Evolutionary conservation across 2,797 vertebrate species (phyloP), one percentile per base, ranked within the genome.

Genomic region (Falco rusticolus): DNA sequence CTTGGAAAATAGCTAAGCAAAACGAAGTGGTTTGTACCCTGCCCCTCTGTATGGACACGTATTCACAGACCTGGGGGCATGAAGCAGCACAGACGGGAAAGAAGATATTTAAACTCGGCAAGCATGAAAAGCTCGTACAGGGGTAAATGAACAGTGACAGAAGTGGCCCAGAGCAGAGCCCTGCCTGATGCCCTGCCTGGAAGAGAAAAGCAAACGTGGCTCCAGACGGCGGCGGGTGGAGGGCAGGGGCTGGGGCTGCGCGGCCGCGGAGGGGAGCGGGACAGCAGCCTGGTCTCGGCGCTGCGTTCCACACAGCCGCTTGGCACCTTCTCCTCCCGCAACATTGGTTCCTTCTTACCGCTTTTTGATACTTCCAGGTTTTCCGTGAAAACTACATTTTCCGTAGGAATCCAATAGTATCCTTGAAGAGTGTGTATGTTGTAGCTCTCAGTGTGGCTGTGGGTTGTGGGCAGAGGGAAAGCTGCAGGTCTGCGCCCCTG

Each of bases 281-380:
- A 8, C 31, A 5, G 1, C 53, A 39, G 50, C 72, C 72, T 14
- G 70, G n/a, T 7, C 50, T 21, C 13, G 2, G 76, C 0, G 0
- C 74, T 8, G 8, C 17, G 0, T 7, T 9, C 0, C 0, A 3
- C 39, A 18, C 70, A 13, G 19, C 12, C 4, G 6, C 72, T 8
- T 8, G 10, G 43, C 63, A 10, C 63, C 3, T 39, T 39, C 50
- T 76, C 39, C 39, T 88, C 48, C 68, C 3, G 0, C 10, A 12
- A 14, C 2, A 0, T 31, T 48, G 4, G 11, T 2, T 66, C 1
- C 0, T 25, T 79, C 54, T 47, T 11, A 31, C 1, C 4, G 3
- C n/a, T 22, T 43, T 28, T 14, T 22, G 20, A 11, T 14, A 11
- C 51, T 54, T 65, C 5, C 20, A 20, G 1, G 24, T 53, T 72